Base-by-base conservation (phyloP, 2,888 invertebrate species). In the Catonia carolina region DNA sequence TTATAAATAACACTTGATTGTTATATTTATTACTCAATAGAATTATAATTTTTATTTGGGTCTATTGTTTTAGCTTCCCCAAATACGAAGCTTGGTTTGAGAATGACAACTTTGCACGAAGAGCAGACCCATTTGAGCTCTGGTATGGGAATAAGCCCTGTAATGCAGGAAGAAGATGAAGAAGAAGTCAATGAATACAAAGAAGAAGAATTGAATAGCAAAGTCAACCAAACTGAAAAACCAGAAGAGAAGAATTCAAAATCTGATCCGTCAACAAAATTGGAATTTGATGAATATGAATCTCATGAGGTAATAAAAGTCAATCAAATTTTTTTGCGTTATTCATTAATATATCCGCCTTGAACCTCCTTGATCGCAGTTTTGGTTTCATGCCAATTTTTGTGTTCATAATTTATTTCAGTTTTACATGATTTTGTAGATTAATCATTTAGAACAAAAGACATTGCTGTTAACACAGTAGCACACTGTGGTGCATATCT, bases 31-130 rank as follows among this genome's bases (percentile, higher is more conserved):
- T n/a, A n/a, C n/a, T n/a, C n/a, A n/a, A n/a, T n/a, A n/a, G n/a
- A n/a, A n/a, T n/a, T n/a, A n/a, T n/a, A n/a, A n/a, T n/a, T n/a
- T n/a, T n/a, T n/a, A n/a, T n/a, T n/a, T n/a, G n/a, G n/a, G n/a
- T n/a, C n/a, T n/a, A n/a, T n/a, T n/a, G n/a, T n/a, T n/a, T n/a
- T 73, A 85, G 89, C 88, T 66, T 90, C 90, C 37, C 90, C 90
- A 41, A 93, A 89, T 63, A 75, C 78, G 55, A 93, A 94, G 75
- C 73, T 91, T 67, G 86, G 89, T 45, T 78, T 90, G 67, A 83
- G 94, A 47, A 92, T 95, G 92, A 90, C 90, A 50, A 95, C 95
- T 1, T 74, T 95, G 42, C 88, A 93, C 69, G 95, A 95, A 72
- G 95, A 95, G 73, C 75, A 76, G 41, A 58, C 59, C 23, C 56